phyloP scores from a whole-genome alignment of 2,888 invertebrate species.

The Tiliacea aurago region DNA sequence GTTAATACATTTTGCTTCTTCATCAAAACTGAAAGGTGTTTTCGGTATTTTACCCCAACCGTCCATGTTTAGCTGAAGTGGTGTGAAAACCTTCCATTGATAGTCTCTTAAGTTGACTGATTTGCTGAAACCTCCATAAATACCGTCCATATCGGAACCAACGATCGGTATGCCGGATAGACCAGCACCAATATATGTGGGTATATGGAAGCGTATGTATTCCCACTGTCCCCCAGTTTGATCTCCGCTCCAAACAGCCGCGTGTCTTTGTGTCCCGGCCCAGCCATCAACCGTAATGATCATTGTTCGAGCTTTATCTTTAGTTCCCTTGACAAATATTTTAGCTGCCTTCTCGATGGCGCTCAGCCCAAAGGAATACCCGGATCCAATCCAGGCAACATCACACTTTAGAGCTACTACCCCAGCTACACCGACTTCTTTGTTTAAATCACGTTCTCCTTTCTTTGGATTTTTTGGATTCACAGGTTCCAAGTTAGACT shows the following conservation, averaged over 20 bases:
- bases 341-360: conserved; percentile 82
- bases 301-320: conserved; percentile 74
- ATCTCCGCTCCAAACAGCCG: conserved; percentile 87
- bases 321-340: conserved; percentile 76
- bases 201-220: conserved; percentile 87
- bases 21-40: conserved; percentile 83
- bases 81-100: conserved; percentile 88
- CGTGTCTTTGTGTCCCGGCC: conserved; percentile 86
- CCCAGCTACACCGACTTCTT: conserved; percentile 82
- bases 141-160: conserved; percentile 88
- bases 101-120: conserved; percentile 84
- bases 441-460: conserved; percentile 84
- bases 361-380: conserved; percentile 84
- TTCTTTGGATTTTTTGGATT: conserved; percentile 84
- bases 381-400: conserved; percentile 86
- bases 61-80: conserved; percentile 87
- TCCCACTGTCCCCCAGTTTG: conserved; percentile 87
- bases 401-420: conserved; percentile 86
- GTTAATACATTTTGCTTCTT: conserved; percentile 79
- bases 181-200: conserved; percentile 85
- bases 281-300: conserved; percentile 87
- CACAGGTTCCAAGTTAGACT: conserved; percentile 82
- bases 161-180: conserved; percentile 85
- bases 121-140: conserved; percentile 80
- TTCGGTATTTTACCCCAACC: conserved; percentile 85